phyloP scores from a whole-genome alignment of 2,113 vertebrate genomes.

The Gambusia affinis region DNA sequence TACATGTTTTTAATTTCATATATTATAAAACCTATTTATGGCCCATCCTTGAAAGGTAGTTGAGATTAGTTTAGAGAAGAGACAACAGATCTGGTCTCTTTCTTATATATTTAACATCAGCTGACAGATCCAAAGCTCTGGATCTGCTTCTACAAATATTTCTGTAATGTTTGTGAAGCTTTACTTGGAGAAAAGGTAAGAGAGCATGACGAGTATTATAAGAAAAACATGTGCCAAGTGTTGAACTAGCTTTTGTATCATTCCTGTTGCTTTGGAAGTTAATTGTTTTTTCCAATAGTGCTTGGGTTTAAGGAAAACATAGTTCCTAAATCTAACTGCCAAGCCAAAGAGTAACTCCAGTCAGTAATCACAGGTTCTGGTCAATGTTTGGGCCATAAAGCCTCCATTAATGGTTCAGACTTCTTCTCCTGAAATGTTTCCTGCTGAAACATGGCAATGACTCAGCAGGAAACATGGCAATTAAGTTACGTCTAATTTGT shows the following conservation, averaged over 20 bases:
- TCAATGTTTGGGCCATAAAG: slow-evolving; percentile 21
- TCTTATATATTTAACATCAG: background rate
- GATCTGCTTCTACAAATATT: background rate
- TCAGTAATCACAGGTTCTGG: slow-evolving; percentile 29
- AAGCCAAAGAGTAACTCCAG: background rate
- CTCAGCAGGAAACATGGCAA: background rate
- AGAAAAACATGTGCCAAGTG: background rate
- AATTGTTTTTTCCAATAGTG: slow-evolving; percentile 11
- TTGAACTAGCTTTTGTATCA: background rate
- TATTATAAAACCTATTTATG: background rate
- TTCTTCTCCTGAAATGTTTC: slow-evolving; percentile 9
- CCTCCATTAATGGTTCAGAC: slow-evolving; percentile 1
- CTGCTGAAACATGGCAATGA: background rate
- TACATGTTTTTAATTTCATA: background rate
- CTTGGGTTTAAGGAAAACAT: background rate
- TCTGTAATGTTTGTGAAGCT: background rate
- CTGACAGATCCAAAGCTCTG: background rate
- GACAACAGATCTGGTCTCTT: background rate
- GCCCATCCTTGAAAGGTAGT: background rate
- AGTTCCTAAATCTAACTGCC: slow-evolving; percentile 9
- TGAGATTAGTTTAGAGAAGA: background rate
- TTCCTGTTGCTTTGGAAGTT: slow-evolving; percentile 2
- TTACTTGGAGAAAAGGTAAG: background rate
- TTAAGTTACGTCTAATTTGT: background rate
- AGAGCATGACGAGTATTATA: background rate